phyloP scores from a whole-genome alignment of 2,888 invertebrate genomes.

The Dryocosmus kuriphilus region DNA sequence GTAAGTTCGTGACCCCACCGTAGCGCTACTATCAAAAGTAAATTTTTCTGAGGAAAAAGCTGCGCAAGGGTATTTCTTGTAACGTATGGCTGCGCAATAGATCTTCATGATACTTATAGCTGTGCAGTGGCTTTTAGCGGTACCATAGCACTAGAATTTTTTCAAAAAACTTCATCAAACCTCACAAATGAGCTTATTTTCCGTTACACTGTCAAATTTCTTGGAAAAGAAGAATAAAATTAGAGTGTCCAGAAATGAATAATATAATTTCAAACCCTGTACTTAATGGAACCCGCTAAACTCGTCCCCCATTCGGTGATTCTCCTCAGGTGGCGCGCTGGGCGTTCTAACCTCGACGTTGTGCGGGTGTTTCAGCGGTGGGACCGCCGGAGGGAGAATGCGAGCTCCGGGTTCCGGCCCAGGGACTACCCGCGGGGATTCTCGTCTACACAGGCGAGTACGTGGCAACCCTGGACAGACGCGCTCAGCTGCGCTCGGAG shows the following conservation, averaged over 20 bases:
- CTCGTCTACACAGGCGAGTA: slow-evolving; percentile 79
- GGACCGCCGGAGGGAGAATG: slow-evolving; percentile 72
- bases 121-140: too few species aligned
- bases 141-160: too few species aligned
- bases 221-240: too few species aligned
- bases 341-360: slow-evolving; percentile 77
- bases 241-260: neutral
- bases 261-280: neutral
- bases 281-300: slow-evolving; percentile 22
- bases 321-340: slow-evolving; percentile 76
- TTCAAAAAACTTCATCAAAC: too few species aligned
- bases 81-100: too few species aligned
- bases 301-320: slow-evolving; percentile 65
- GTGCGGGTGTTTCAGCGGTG: slow-evolving; percentile 78
- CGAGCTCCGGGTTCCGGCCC: slow-evolving; percentile 68
- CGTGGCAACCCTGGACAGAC: slow-evolving; percentile 78
- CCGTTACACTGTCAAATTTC: too few species aligned
- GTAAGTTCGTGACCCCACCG: too few species aligned
- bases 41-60: too few species aligned
- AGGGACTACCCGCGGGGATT: slow-evolving; percentile 68
- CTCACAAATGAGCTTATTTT: too few species aligned
- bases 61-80: too few species aligned
- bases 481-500: slow-evolving; percentile 74
- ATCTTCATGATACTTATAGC: too few species aligned
- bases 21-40: too few species aligned